Base-by-base conservation (phyloP, 2,113 vertebrate genomes). In the Phalacrocorax pelagicus region DNA sequence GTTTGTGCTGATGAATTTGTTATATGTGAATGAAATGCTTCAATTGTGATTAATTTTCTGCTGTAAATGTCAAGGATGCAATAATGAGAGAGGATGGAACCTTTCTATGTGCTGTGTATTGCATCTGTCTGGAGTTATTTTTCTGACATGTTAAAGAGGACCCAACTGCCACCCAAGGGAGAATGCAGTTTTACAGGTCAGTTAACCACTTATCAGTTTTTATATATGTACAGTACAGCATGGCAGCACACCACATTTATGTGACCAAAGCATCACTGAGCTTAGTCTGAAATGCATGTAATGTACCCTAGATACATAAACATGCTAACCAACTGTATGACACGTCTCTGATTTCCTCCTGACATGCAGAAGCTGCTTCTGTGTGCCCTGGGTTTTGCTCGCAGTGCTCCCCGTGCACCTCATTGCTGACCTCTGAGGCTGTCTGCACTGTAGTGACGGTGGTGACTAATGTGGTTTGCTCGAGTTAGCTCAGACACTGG, bases 41-140 rank as follows among this genome's bases (percentile, higher is more conserved):
- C 81, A 67, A 82, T 86, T 97, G 94, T 96, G 86, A 94, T 97
- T 96, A 97, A 97, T 97, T 95, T 97, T 92, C 91, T 85, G 91
- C 87, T 88, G 79, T 93, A 94, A 96, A 96, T 96, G 94, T 95
- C 93, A 96, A 91, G 91, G 67, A 96, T 95, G 73, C 58, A 62
- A 38, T 95, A 97, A 96, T 92, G 73, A 96, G 89, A 59, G 93
- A 92, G 85, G 91, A 93, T 83, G 46, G 91, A 95, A 59, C 74
- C 81, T 90, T 95, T 66, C 92, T 78, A 1, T 86, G 62, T 80
- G 66, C 89, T 88, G 46, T 81, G 66, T 72, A 9, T 54, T 86
- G 81, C 59, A 32, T 86, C 78, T 92, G 71, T 91, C 91, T 89
- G 75, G 74, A 90, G 66, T 91, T 2, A 77, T 96, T 97, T 96